These are phyloP conservation scores for Ambastaia sidthimunki DNA, from an alignment of 2,797 vertebrate genomes.

Conservation along the genomic window DNA sequence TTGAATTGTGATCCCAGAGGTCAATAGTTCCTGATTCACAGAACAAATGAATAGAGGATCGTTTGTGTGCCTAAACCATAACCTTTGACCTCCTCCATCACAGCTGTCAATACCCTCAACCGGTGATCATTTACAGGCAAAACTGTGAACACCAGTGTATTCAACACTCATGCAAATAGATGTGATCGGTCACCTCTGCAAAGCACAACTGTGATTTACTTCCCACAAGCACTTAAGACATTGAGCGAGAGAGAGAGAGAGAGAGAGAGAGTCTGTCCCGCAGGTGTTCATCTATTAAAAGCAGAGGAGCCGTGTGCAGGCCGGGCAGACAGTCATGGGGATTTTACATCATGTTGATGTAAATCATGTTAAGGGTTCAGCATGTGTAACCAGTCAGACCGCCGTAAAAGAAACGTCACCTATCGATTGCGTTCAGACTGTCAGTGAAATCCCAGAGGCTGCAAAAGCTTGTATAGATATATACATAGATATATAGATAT, in stretches of 20 bases:
- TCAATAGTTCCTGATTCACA: neutral
- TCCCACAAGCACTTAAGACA: conserved; percentile 63
- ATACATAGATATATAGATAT: too few relatives aligned
- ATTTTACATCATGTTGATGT: conserved; percentile 38
- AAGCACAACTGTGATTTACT: conserved; percentile 66
- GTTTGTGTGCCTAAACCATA: neutral
- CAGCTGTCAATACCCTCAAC: conserved; percentile 65
- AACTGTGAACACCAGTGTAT: conserved; percentile 64
- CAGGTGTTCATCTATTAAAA: conserved; percentile 49
- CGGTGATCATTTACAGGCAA: conserved; percentile 72
- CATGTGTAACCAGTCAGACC: conserved; percentile 22
- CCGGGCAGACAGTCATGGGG: neutral
- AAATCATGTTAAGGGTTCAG: neutral
- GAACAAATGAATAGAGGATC: neutral
- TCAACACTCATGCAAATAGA: conserved; percentile 67
- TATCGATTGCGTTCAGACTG: conserved; percentile 37
- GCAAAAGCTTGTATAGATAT: neutral
- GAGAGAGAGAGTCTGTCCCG: conserved; percentile 58
- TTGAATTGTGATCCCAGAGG: too few relatives aligned
- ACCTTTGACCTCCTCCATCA: conserved; percentile 37
- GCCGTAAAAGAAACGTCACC: conserved; percentile 2
- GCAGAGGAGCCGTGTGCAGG: neutral
- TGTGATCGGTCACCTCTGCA: conserved; percentile 60
- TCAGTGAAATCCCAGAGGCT: conserved; percentile 37
- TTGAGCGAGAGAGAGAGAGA: conserved; percentile 44